These are phyloP conservation scores for Conomelus anceps DNA, from an alignment of 2,888 invertebrate species.

Conservation along the genomic window DNA sequence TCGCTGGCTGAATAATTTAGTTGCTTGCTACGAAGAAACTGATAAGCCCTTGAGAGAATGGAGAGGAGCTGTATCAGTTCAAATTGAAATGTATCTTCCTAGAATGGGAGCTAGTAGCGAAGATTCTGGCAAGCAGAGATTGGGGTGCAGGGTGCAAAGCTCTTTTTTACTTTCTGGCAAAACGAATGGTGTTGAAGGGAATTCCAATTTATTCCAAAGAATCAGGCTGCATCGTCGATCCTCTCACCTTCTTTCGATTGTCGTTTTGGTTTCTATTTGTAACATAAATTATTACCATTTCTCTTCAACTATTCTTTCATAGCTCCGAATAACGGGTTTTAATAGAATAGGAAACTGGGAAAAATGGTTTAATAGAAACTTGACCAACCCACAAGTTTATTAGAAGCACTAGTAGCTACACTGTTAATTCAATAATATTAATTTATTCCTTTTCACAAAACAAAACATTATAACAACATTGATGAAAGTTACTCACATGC, in stretches of 20 bases:
- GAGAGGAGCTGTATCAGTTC: neutral
- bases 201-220: neutral
- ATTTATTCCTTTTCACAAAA: too few species aligned
- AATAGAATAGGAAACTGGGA: too few species aligned
- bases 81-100: neutral
- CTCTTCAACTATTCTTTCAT: neutral
- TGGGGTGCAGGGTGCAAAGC: too few species aligned
- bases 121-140: neutral
- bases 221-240: neutral
- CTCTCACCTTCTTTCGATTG: neutral
- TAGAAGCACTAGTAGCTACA: too few species aligned
- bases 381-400: too few species aligned
- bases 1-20: neutral
- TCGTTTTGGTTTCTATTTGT: neutral
- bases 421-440: too few species aligned
- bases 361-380: too few species aligned
- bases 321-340: too few species aligned
- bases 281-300: neutral
- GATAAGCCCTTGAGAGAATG: neutral
- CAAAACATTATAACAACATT: too few species aligned
- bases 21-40: neutral
- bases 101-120: neutral
- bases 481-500: too few species aligned
- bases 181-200: neutral
- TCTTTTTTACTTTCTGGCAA: neutral